Conservation (phyloP, 2,888 invertebrate species). For the Brenthis ino region DNA sequence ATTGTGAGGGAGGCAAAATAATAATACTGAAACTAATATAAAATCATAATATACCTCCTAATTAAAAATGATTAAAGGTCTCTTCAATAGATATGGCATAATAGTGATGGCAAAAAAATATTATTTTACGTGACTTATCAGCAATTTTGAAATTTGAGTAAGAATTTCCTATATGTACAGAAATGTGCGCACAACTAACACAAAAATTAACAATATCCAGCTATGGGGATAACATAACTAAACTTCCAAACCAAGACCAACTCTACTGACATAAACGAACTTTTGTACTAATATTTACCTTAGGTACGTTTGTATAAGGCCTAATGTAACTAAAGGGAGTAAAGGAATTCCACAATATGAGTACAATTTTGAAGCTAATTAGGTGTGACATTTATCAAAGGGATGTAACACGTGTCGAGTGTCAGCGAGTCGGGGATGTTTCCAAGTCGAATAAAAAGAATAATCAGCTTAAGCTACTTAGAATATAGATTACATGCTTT, state of each 20-base stretch:
- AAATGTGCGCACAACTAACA: not conserved
- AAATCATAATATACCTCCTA: too few species aligned
- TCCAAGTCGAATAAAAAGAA: constrained; percentile 4
- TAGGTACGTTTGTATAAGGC: not conserved
- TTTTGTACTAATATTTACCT: not conserved
- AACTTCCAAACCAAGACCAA: constrained; percentile 2
- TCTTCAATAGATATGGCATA: too few species aligned
- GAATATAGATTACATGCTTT: too few species aligned
- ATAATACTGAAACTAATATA: too few species aligned
- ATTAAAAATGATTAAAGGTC: too few species aligned
- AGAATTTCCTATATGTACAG: not conserved
- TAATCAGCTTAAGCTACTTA: not conserved
- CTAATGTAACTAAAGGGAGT: not conserved
- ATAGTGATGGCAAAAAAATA: too few species aligned
- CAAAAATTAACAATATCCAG: not conserved
- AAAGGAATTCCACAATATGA: constrained; percentile 36
- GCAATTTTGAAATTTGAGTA: not conserved
- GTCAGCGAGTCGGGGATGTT: constrained; percentile 47
- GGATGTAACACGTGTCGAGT: constrained; percentile 54
- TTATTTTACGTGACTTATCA: too few species aligned
- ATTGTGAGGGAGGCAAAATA: too few species aligned
- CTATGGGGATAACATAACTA: constrained; percentile 8
- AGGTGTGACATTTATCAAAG: constrained; percentile 60
- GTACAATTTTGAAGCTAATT: constrained; percentile 60
- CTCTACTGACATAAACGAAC: not conserved